phyloP scores from a whole-genome alignment of 2,888 invertebrate genomes.

The Drosophila barbarae region DNA sequence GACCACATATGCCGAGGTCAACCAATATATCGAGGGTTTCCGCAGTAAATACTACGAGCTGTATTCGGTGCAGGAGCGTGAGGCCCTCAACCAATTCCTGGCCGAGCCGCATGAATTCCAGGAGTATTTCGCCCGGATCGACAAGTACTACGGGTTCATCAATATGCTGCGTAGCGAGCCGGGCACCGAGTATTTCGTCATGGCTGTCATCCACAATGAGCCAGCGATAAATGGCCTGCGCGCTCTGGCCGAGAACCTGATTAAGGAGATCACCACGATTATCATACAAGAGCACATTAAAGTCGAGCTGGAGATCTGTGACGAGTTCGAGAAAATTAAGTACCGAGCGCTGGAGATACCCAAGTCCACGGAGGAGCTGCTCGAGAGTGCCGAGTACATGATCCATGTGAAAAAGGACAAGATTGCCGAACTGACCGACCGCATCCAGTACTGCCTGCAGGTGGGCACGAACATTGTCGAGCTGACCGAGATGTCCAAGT shows the following conservation, averaged over 20 bases:
- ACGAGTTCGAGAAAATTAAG: slow-evolving; percentile 86
- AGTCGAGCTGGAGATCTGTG: slow-evolving; percentile 85
- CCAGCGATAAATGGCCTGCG: slow-evolving; percentile 84
- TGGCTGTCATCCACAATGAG: slow-evolving; percentile 83
- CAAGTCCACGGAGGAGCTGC: slow-evolving; percentile 88
- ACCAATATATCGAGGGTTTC: slow-evolving; percentile 81
- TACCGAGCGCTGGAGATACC: slow-evolving; percentile 86
- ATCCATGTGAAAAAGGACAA: slow-evolving; percentile 87
- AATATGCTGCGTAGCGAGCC: slow-evolving; percentile 83
- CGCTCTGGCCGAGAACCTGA: slow-evolving; percentile 82
- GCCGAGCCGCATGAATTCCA: slow-evolving; percentile 82
- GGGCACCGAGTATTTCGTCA: slow-evolving; percentile 85
- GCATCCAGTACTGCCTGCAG: slow-evolving; percentile 85
- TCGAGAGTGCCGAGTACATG: slow-evolving; percentile 90
- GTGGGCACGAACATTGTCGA: slow-evolving; percentile 86
- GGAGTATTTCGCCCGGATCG: slow-evolving; percentile 83
- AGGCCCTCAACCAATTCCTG: slow-evolving; percentile 81
- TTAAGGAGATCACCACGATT: slow-evolving; percentile 83
- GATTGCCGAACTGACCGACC: slow-evolving; percentile 85
- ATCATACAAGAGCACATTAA: slow-evolving; percentile 84
- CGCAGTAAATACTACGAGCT: slow-evolving; percentile 82
- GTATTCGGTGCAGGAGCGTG: slow-evolving; percentile 80
- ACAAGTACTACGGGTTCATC: slow-evolving; percentile 83
- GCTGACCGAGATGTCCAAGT: slow-evolving; percentile 86
- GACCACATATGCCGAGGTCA: slow-evolving; percentile 82